phyloP scores from a whole-genome alignment of 1,140 invertebrate species.

The Listronotus bonariensis region DNA sequence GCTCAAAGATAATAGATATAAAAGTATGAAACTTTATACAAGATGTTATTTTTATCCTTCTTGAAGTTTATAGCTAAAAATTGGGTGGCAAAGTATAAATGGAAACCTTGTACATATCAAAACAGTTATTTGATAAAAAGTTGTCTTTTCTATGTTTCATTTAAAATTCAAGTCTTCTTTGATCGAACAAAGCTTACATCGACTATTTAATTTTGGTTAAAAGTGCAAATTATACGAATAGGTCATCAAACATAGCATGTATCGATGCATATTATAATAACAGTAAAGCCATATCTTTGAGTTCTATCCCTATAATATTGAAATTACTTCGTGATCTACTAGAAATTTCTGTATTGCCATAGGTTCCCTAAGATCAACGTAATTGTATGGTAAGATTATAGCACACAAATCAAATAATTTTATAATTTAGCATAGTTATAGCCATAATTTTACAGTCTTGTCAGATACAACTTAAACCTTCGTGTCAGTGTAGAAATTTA shows the following conservation, averaged over 20 bases:
- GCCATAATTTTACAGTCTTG: slow-evolving; percentile 32
- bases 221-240: no score
- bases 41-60: no score
- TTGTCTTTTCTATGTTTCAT: no score
- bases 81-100: no score
- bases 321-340: slow-evolving; percentile 24
- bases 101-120: no score
- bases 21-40: no score
- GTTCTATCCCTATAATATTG: slow-evolving; percentile 6
- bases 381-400: slow-evolving; percentile 26
- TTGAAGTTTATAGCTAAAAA: no score
- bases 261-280: slow-evolving; percentile 2
- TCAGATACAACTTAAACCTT: slow-evolving; percentile 35
- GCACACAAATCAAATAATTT: slow-evolving; percentile 33
- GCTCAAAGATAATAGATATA: no score
- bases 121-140: no score
- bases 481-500: slow-evolving; percentile 29
- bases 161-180: no score
- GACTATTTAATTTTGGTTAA: no score
- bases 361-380: slow-evolving; percentile 10
- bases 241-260: not conserved
- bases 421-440: slow-evolving; percentile 23
- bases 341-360: slow-evolving; percentile 8
- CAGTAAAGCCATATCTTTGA: not conserved
- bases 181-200: no score